Conservation (phyloP, 1,140 invertebrate genomes). For the Zaprionus ornatus region DNA sequence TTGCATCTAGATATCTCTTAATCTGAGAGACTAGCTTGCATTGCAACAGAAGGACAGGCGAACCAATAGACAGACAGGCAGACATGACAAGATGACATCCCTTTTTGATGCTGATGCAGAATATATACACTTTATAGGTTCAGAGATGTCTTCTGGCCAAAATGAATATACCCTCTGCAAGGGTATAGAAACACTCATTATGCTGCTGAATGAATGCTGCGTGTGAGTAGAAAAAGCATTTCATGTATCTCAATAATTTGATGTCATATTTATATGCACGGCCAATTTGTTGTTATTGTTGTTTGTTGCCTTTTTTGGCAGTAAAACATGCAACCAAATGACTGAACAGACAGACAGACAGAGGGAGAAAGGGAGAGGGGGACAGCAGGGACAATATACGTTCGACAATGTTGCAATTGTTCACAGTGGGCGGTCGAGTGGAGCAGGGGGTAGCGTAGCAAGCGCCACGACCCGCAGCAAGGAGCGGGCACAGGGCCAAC, state of each 20-base stretch:
- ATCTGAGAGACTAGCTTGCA: too few relatives aligned
- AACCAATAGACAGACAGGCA: too few relatives aligned
- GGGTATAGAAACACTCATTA: not conserved
- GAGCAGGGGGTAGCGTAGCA: not conserved
- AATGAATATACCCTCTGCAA: too few relatives aligned
- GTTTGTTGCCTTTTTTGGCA: constrained; percentile 44
- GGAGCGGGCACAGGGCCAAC: constrained; percentile 7
- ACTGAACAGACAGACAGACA: constrained; percentile 4
- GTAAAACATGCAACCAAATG: constrained; percentile 38
- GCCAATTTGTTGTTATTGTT: constrained; percentile 57
- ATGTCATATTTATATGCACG: constrained; percentile 52
- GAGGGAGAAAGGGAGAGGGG: not conserved
- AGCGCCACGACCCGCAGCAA: constrained; percentile 6
- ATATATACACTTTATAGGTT: too few relatives aligned
- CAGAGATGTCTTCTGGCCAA: too few relatives aligned
- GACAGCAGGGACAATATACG: constrained; percentile 22
- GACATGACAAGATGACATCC: not conserved
- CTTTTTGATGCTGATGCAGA: not conserved
- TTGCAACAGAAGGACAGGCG: too few relatives aligned
- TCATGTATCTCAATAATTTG: constrained; percentile 44
- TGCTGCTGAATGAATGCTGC: not conserved
- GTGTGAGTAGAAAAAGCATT: constrained; percentile 14
- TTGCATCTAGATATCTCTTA: too few relatives aligned
- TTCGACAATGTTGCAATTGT: constrained; percentile 68
- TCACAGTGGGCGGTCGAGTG: constrained; percentile 50